Evolutionary conservation across 92 coral and sea anemone genomes (phyloP).

Genomic region (Epizoanthus scotinus): DNA sequence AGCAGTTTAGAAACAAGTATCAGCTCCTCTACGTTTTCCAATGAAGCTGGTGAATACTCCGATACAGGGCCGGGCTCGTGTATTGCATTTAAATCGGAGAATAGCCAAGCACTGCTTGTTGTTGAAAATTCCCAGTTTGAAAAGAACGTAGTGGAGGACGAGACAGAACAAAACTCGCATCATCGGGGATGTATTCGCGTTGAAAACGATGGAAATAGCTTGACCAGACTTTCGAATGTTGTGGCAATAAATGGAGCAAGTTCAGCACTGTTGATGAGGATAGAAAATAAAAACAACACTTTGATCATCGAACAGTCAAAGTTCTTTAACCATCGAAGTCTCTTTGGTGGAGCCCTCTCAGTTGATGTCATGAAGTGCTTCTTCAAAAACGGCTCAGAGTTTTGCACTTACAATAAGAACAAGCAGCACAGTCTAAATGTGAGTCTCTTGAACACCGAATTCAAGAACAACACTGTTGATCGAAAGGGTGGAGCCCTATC

Average conservation of each 20-base stretch:
- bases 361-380: neutral
- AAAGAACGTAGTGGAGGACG: neutral
- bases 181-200: constrained; percentile 15
- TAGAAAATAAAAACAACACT: constrained; percentile 1
- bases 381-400: constrained; percentile 6
- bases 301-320: neutral
- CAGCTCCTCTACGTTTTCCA: neutral
- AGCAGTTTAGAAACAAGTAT: neutral
- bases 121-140: constrained; percentile 13
- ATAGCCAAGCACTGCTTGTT: neutral
- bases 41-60: neutral
- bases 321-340: constrained; percentile 11
- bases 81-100: constrained; percentile 8
- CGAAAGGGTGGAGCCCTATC: constrained; percentile 27
- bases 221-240: constrained; percentile 4
- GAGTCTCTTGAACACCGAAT: neutral
- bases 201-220: constrained; percentile 19
- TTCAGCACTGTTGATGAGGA: constrained; percentile 12
- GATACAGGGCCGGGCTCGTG: constrained; percentile 5
- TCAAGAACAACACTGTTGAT: constrained; percentile 1
- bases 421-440: neutral
- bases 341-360: constrained; percentile 17
- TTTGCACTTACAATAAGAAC: neutral
- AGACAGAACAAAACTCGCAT: neutral
- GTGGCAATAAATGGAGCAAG: constrained; percentile 16